Evolutionary conservation across 2,888 invertebrate species (phyloP).

Genomic region (Mimas tiliae): DNA sequence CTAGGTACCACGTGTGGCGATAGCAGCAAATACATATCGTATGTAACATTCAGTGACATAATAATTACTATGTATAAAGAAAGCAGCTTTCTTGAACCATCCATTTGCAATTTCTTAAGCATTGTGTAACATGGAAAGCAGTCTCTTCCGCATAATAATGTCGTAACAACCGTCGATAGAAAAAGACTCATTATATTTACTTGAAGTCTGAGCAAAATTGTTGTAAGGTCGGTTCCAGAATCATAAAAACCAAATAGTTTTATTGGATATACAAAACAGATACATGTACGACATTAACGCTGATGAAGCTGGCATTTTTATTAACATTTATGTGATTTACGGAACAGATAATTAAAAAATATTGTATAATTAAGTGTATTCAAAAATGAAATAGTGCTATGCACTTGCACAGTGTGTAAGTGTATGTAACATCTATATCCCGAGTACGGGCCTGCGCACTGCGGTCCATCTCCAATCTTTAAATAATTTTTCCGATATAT

Average conservation of each 20-base stretch:
- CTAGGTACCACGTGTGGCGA: no score
- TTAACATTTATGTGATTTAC: not conserved
- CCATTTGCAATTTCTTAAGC: conserved; percentile 7
- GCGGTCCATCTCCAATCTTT: conserved; percentile 35
- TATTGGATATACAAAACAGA: not conserved
- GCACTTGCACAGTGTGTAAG: not conserved
- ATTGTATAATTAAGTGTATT: not conserved
- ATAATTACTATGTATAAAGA: not conserved
- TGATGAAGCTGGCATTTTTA: not conserved
- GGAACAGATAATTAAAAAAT: not conserved
- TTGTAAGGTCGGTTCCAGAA: not conserved
- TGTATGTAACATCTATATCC: not conserved
- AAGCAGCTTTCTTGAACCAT: not conserved
- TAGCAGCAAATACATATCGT: not conserved
- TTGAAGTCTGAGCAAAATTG: not conserved
- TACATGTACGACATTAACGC: no score
- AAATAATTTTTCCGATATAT: conserved; percentile 36
- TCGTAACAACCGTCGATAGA: conserved; percentile 22
- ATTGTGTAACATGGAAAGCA: conserved; percentile 20
- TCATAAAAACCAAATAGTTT: no score
- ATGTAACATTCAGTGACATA: not conserved
- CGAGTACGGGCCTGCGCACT: conserved; percentile 40
- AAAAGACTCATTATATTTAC: not conserved
- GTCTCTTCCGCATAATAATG: conserved; percentile 36
- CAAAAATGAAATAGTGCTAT: not conserved